Base-by-base conservation (phyloP, 1,140 invertebrate genomes). In the Philopotamus ludificatus region DNA sequence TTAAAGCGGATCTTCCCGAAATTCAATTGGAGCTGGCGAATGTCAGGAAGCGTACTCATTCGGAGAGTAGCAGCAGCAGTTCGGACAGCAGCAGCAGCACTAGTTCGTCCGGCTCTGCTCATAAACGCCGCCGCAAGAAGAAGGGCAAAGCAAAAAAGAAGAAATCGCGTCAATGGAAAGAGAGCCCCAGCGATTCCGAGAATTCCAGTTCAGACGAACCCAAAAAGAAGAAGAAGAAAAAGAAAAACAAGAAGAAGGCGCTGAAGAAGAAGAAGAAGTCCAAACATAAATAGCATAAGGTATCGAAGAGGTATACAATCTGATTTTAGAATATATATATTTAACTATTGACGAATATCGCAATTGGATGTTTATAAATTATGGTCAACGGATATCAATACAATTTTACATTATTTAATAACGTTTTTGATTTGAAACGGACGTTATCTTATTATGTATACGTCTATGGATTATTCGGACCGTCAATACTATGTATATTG, bases 221-320 rank as follows among this genome's bases (percentile, higher is more conserved):
- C 58, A 80, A 81, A 69, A 80, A 80, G 62, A 80, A 81, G 70
- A 81, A 81, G 65, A 79, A 79, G 70, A 80, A 79, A 69, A 76
- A 74, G 65, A 80, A 80, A 45, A 78, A 80, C 74, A 81, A 80
- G 73, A 80, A 80, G 51, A 81, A 80, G 64, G 76, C 78, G 23
- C 77, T 73, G 67, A 80, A 80, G 65, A 80, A 80, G 71, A 81
- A 81, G 74, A 81, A 81, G 65, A 81, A 81, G 63, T 79, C 77
- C 63, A 81, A 81, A 69, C 78, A 80, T 22, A 70, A 67, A 22
- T 66, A 53, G 62, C n/a, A n/a, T n/a, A n/a, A n/a, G n/a, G n/a
- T n/a, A n/a, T n/a, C n/a, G n/a, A n/a, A n/a, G n/a, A n/a, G n/a
- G n/a, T n/a, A n/a, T n/a, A n/a, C n/a, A n/a, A n/a, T n/a, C n/a